Evolutionary conservation across 2,888 invertebrate species (phyloP), one percentile per base, ranked within the genome.

Genomic region (Seira ritae): DNA sequence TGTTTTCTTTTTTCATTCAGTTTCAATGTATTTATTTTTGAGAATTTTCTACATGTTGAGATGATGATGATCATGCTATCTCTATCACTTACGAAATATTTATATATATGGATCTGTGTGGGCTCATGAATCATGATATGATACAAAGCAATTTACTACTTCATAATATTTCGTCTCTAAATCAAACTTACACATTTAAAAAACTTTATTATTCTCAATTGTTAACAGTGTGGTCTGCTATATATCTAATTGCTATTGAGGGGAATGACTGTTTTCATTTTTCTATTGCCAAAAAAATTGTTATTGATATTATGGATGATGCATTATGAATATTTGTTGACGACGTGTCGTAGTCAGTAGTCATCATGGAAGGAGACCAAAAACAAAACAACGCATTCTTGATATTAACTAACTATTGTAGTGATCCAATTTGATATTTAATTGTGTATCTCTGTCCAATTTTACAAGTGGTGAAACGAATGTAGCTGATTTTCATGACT

Each of bases 401-500:
- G 62, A 22, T 62, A 60, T 10, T 60, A 62, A 62, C 10, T 17
- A 55, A 55, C 6, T 55, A 12, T 20, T 22, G 12, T 22, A 62
- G 22, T 20, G 20, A n/a, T 20, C 20, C 12, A 20, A 31, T 20
- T 62, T 62, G 62, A 22, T 19, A 20, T 20, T 20, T 62, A 62
- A 20, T 20, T 19, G 23, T 60, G 31, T 72, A 17, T 72, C 55
- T 72, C 55, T 72, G 24, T 72, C 71, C 71, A 67, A 22, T 70
- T 73, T 69, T 1, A 10, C 2, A 62, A 62, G 1, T 20, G 22
- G 4, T 74, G 83, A 73, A 83, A 83, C 83, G 73, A 69, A 83
- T 78, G 83, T 83, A 83, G 69, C 83, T 83, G 83, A 83, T 78
- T 83, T 62, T 83, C 77, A 83, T 76, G 75, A 69, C 22, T 73